Evolutionary conservation across 30 jellyfish, hydroid and myxozoan genomes (phyloP), one percentile per base, ranked within the genome.

Genomic region (Haliclystus octoradiatus): DNA sequence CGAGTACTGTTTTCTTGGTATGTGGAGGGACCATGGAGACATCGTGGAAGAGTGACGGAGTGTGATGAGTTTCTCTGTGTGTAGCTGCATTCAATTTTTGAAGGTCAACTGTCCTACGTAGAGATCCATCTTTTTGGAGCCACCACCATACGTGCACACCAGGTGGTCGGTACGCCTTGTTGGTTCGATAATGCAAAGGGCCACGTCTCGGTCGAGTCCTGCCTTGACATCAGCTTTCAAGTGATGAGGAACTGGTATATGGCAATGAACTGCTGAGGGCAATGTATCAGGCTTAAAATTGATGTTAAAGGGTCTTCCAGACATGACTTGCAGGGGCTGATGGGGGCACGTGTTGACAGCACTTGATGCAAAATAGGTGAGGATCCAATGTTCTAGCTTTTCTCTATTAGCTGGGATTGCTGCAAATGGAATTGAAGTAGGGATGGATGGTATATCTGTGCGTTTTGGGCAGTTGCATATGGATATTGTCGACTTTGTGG

Each of bases 61-160:
- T 74, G 92, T 81, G 84, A 52, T 81, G 92, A 35, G 82, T 81
- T 50, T 73, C 92, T 4, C 94, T 26, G 4, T 27, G 73, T 46
- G 92, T 63, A 3, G 81, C 89, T 19, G 34, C 30, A 28, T 80
- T 80, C 15, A 72, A 63, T 23, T 69, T 60, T 29, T 70, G 91
- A 1, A 77, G 86, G 69, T 77, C 80, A 34, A 77, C 91, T 1
- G 86, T 77, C 2, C 14, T 23, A 4, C 5, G 80, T 76, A 22
- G 74, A 2, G 25, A 52, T 22, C 9, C 9, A 26, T 32, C 34
- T 69, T 19, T 69, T 69, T 3, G 80, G 80, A 12, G 29, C 80
- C n/a, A 51, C 75, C 23, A 51, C 25, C 76, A 69, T 69, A 14
- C 34, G 74, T 33, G 13, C 33, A 34, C 47, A 75, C 83, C 63